Conservation (phyloP, 2,113 vertebrate species). For the Ciconia stormi region DNA sequence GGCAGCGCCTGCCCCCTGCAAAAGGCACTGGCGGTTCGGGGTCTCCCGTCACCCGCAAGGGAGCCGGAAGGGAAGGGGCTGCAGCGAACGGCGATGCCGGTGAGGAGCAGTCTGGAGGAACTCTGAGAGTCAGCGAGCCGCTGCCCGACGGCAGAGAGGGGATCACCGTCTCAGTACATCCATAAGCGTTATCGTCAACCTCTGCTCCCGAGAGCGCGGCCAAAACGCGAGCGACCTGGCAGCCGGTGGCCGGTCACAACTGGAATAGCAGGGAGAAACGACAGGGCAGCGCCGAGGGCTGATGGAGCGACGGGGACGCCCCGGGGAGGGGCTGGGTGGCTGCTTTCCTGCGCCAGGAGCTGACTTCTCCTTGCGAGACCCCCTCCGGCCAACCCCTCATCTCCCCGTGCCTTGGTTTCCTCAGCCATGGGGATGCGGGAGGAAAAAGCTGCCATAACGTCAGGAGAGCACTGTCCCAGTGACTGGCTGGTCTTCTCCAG, state of each 20-base stretch:
- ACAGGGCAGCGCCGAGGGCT: accelerated
- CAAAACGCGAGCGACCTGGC: accelerated
- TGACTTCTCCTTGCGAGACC: background rate
- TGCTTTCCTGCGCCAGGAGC: accelerated
- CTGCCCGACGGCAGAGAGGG: background rate
- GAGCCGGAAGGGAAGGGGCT: no score
- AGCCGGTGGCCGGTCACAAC: background rate
- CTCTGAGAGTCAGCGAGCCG: background rate
- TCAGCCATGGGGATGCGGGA: accelerated
- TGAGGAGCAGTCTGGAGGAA: background rate
- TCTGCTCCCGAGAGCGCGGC: background rate
- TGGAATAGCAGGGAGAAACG: accelerated
- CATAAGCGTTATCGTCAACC: accelerated
- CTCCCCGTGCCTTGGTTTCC: background rate
- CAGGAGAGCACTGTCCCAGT: accelerated
- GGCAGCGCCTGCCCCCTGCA: background rate
- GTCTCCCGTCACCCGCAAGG: background rate
- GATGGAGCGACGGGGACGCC: accelerated
- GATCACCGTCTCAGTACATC: accelerated
- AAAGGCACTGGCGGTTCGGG: accelerated
- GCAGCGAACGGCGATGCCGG: background rate
- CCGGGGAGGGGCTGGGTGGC: background rate
- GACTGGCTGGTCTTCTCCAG: background rate
- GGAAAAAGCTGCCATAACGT: accelerated
- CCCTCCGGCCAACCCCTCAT: background rate